phyloP scores from a whole-genome alignment of 2,888 invertebrate genomes.

The Agonopterix heracliana region DNA sequence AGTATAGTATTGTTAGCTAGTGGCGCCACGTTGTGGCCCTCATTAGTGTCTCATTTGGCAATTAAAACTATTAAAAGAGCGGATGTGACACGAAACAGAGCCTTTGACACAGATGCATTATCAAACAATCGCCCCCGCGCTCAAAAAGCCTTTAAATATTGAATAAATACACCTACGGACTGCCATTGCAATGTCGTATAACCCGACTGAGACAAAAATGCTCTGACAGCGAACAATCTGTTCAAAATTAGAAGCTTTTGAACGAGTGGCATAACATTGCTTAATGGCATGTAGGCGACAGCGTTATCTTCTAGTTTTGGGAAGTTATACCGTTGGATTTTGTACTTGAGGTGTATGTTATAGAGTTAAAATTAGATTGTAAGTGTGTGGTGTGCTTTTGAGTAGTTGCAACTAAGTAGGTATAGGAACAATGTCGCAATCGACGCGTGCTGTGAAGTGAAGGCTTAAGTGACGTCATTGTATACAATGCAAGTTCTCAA shows the following conservation, averaged over 20 bases:
- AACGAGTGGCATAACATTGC: conserved; percentile 39
- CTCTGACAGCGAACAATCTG: conserved; percentile 10
- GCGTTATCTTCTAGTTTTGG: conserved; percentile 37
- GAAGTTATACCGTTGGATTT: conserved; percentile 11
- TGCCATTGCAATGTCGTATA: conserved; percentile 40
- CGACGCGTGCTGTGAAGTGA: conserved; percentile 53
- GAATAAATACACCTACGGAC: conserved; percentile 62
- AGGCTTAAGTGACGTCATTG: too few species aligned
- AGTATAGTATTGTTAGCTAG: too few species aligned
- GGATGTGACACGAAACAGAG: conserved; percentile 39
- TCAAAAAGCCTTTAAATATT: conserved; percentile 51
- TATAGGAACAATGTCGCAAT: conserved; percentile 47
- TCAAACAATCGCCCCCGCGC: conserved; percentile 51
- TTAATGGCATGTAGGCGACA: conserved; percentile 60
- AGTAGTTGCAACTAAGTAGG: conserved; percentile 17
- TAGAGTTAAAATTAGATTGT: conserved; percentile 20
- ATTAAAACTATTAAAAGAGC: conserved; percentile 26
- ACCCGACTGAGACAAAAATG: conserved; percentile 20
- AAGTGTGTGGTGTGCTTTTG: too few species aligned
- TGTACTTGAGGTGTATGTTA: conserved; percentile 20
- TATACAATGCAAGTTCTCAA: too few species aligned
- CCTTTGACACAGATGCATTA: conserved; percentile 57
- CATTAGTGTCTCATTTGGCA: conserved; percentile 36
- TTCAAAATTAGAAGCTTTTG: conserved; percentile 31
- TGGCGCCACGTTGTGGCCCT: conserved; percentile 1